These are phyloP conservation scores for Machimus rusticus DNA, from an alignment of 2,888 invertebrate genomes.

Conservation along the genomic window DNA sequence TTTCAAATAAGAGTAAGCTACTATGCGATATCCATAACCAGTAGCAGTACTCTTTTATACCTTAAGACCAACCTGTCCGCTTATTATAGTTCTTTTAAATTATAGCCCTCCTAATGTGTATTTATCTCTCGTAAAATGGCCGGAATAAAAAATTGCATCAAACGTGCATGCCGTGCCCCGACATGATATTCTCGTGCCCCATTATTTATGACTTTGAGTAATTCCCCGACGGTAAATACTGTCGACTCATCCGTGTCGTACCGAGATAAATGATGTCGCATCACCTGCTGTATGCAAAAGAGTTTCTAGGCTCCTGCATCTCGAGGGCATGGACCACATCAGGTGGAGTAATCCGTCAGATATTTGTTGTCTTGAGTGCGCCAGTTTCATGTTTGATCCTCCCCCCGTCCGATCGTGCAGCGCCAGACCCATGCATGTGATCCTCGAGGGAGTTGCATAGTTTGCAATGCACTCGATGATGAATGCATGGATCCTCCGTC, in stretches of 20 bases:
- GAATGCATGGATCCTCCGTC: not conserved
- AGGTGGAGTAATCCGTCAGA: constrained; percentile 40
- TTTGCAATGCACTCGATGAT: constrained; percentile 11
- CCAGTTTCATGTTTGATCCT: constrained; percentile 5
- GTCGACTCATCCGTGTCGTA: constrained; percentile 29
- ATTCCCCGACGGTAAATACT: not conserved
- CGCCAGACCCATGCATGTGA: not conserved
- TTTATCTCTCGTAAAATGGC: not conserved
- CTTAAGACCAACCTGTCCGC: not conserved
- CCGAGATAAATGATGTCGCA: constrained; percentile 39
- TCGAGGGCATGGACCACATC: not conserved
- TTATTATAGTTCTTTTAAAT: not conserved
- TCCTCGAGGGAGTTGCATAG: constrained; percentile 8
- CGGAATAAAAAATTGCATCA: not conserved
- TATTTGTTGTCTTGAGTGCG: constrained; percentile 6
- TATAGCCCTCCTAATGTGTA: not conserved
- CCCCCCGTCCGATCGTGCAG: not conserved
- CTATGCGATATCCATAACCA: not conserved
- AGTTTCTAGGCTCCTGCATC: not conserved
- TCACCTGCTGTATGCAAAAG: constrained; percentile 35
- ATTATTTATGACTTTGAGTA: constrained; percentile 11
- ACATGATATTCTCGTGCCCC: not conserved
- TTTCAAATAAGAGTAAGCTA: not conserved
- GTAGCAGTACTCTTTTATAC: not conserved
- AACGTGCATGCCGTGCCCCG: not conserved